phyloP scores from a whole-genome alignment of 2,888 invertebrate species.

The Drosophila conformis region DNA sequence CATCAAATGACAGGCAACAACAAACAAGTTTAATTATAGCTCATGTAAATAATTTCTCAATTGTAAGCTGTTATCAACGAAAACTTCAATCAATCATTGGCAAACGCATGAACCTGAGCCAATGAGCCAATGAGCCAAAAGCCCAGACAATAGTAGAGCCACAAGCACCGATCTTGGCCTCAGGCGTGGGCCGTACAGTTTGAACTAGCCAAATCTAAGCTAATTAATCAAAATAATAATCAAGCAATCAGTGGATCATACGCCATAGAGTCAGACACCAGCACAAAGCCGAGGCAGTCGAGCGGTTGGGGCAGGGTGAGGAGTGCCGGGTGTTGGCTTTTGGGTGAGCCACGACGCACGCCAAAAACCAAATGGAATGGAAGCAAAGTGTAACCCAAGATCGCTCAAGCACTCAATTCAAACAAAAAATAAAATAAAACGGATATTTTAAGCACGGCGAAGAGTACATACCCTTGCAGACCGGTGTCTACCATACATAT shows the following conservation, averaged over 20 bases:
- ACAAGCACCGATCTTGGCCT: slow-evolving; percentile 44
- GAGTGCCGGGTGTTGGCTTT: slow-evolving; percentile 3
- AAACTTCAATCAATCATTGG: slow-evolving; percentile 82
- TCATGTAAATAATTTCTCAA: slow-evolving; percentile 82
- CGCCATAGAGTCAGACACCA: slow-evolving; percentile 55
- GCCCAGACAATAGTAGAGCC: slow-evolving; percentile 40
- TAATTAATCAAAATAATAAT: slow-evolving; percentile 84
- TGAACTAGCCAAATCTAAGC: slow-evolving; percentile 81
- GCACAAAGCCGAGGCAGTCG: slow-evolving; percentile 43
- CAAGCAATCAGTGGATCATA: slow-evolving; percentile 81
- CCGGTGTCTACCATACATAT: background rate
- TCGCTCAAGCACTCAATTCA: slow-evolving; percentile 48
- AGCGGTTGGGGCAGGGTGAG: background rate
- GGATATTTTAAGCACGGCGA: background rate
- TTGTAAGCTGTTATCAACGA: slow-evolving; percentile 81
- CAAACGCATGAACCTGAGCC: slow-evolving; percentile 75
- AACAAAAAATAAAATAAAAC: slow-evolving; percentile 11
- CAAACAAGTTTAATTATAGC: slow-evolving; percentile 82
- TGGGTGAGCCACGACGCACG: slow-evolving; percentile 78
- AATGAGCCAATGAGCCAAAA: slow-evolving; percentile 47
- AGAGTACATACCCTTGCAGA: background rate
- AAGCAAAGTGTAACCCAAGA: slow-evolving; percentile 71
- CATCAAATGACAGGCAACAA: slow-evolving; percentile 77
- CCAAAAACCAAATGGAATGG: slow-evolving; percentile 61
- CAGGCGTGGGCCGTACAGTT: slow-evolving; percentile 77